Base-by-base conservation (phyloP, 2,888 invertebrate species). In the Lampropteryx suffumata region DNA sequence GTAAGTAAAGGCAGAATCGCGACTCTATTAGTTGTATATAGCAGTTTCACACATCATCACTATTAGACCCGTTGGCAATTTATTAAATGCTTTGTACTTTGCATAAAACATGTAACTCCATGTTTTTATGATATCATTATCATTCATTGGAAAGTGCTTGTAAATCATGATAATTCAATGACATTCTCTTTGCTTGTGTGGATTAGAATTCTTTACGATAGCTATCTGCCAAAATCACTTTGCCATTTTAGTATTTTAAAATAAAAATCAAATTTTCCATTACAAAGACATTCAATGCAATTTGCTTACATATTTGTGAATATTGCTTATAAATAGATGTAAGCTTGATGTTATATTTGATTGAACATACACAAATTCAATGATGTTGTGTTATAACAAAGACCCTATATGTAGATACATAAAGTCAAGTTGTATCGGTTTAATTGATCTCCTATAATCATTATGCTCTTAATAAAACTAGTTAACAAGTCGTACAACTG, bases 1-100 rank as follows among this genome's bases (percentile, higher is more conserved):
- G 86, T 87, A 76, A 85, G 87, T 82, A 44, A 51, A 50, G 61
- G 59, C 56, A 50, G 40, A 30, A 46, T 57, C 36, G 53, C 55
- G 51, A 9, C 12, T 54, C 65, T 60, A 57, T 58, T 70, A 65
- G 62, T 58, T 64, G 65, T 76, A 71, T 65, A 49, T 61, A 55
- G 55, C 60, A 57, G 41, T 65, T 47, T 45, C 56, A 56, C 60
- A 62, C 42, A 43, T 43, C n/a, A 55, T 56, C 37, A 13, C 12
- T 41, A 35, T 36, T 42, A n/a, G 27, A 27, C 14, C 13, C 21
- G 13, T 43, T 40, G 34, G 26, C 30, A 45, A 40, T 36, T 26
- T 28, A 36, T 50, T 12, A 11, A 8, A 21, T 29, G 43, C 42
- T 43, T 40, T 39, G 34, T 7, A 29, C 42, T 39, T 6, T 36